phyloP scores from a whole-genome alignment of 2,888 invertebrate genomes.

The Cephus runcator region DNA sequence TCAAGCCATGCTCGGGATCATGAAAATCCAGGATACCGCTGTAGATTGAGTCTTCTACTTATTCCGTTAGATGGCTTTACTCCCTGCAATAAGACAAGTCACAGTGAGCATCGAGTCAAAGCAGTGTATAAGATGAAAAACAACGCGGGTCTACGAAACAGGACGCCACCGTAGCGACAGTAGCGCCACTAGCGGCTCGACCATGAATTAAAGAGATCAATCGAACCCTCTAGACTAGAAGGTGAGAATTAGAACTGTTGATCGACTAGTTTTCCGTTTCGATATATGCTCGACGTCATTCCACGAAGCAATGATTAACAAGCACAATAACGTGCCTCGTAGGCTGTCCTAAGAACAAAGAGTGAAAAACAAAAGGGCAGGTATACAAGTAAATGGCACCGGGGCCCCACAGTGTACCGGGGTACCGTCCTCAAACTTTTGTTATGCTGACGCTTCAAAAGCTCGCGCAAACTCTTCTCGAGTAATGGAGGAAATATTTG shows the following conservation, averaged over 20 bases:
- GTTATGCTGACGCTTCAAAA: not conserved
- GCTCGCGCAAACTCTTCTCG: not conserved
- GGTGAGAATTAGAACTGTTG: not conserved
- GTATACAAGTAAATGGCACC: not conserved
- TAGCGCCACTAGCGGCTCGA: not conserved
- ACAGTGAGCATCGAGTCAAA: not conserved
- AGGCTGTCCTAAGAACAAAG: not conserved
- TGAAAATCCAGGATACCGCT: not conserved
- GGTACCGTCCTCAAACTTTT: not conserved
- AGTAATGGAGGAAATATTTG: not conserved
- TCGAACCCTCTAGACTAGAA: not conserved
- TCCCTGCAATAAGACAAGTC: not conserved
- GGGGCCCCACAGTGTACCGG: not conserved
- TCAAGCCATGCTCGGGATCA: not conserved
- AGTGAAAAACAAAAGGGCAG: not conserved
- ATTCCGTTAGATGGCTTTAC: not conserved
- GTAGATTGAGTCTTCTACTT: not conserved
- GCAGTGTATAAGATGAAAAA: not conserved
- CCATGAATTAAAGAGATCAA: not conserved
- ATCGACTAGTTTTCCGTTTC: not conserved
- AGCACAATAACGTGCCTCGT: not conserved
- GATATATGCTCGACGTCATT: not conserved
- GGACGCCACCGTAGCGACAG: not conserved
- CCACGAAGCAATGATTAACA: not conserved
- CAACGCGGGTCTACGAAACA: not conserved